Conservation (phyloP, 2,797 vertebrate genomes). For the Xenentodon cancila region DNA sequence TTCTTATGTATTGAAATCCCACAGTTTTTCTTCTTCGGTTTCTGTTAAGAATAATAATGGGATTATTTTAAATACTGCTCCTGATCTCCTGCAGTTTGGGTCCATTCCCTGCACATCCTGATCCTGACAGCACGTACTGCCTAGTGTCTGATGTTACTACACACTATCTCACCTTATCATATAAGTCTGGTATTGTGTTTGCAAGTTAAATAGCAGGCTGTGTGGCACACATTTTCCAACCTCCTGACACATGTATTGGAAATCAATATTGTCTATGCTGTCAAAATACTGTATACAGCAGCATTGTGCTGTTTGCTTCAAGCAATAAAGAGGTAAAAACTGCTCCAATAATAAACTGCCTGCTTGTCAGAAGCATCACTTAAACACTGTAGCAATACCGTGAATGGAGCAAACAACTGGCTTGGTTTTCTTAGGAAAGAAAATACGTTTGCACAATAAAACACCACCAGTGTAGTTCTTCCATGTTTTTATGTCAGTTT, state of each 20-base stretch:
- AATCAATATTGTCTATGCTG: constrained; percentile 64
- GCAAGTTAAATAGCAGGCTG: constrained; percentile 38
- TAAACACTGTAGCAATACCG: not conserved
- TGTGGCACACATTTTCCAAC: constrained; percentile 41
- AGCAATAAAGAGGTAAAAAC: constrained; percentile 27
- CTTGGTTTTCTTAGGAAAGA: not conserved
- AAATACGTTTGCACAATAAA: not conserved
- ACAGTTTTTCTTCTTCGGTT: too few relatives aligned
- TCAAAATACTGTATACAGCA: constrained; percentile 46
- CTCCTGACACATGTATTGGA: constrained; percentile 70
- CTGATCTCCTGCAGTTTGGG: too few relatives aligned
- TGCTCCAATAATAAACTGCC: not conserved
- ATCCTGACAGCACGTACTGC: too few relatives aligned
- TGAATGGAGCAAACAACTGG: not conserved
- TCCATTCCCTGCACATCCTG: too few relatives aligned
- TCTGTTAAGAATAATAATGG: too few relatives aligned
- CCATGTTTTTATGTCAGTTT: too few relatives aligned
- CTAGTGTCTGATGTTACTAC: too few relatives aligned
- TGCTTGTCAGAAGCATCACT: not conserved
- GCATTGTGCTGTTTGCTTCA: constrained; percentile 34
- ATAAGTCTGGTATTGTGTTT: constrained; percentile 24
- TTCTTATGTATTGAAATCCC: too few relatives aligned
- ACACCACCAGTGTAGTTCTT: too few relatives aligned
- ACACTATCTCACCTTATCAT: too few relatives aligned
- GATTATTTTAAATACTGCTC: too few relatives aligned